Evolutionary conservation across 30 jellyfish, hydroid and myxozoan genomes (phyloP).

Genomic region (Chironex yamaguchii): DNA sequence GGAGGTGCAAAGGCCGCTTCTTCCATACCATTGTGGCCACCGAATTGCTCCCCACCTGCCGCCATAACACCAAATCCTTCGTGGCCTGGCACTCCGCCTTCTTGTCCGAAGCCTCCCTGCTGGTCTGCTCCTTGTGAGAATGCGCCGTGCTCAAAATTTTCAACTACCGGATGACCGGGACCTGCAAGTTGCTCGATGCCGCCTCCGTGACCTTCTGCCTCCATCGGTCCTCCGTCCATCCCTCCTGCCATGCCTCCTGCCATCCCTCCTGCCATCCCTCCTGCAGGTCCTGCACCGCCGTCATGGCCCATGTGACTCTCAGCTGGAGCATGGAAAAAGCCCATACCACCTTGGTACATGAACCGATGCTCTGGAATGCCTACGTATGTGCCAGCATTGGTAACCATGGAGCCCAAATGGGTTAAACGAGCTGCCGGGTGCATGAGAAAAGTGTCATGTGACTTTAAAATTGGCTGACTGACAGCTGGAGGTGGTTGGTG

Average conservation of each 20-base stretch:
- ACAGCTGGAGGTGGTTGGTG: constrained; percentile 99
- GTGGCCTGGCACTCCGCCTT: constrained; percentile 43
- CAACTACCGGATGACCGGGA: constrained; percentile 24
- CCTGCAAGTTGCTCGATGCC: constrained; percentile 36
- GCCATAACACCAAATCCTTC: background rate
- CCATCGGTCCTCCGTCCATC: constrained; percentile 41
- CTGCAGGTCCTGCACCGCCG: constrained; percentile 54
- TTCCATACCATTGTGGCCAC: constrained; percentile 48
- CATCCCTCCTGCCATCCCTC: constrained; percentile 57
- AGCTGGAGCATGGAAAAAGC: constrained; percentile 97
- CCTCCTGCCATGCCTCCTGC: constrained; percentile 55
- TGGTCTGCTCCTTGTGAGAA: constrained; percentile 62
- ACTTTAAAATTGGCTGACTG: constrained; percentile 96
- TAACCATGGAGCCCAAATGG: constrained; percentile 99
- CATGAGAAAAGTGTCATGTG: constrained; percentile 99
- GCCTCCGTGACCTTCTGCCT: constrained; percentile 1
- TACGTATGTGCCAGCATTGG: constrained; percentile 98
- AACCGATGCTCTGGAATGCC: constrained; percentile 99
- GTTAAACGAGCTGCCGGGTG: constrained; percentile 98
- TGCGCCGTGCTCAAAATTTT: constrained; percentile 73
- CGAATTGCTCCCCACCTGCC: constrained; percentile 4
- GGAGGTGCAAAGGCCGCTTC: constrained; percentile 13
- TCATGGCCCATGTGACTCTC: constrained; percentile 56
- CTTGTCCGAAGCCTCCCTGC: constrained; percentile 42
- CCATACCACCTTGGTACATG: constrained; percentile 99